These are phyloP conservation scores for Characodon lateralis DNA, from an alignment of 2,797 vertebrate genomes.

Conservation along the genomic window DNA sequence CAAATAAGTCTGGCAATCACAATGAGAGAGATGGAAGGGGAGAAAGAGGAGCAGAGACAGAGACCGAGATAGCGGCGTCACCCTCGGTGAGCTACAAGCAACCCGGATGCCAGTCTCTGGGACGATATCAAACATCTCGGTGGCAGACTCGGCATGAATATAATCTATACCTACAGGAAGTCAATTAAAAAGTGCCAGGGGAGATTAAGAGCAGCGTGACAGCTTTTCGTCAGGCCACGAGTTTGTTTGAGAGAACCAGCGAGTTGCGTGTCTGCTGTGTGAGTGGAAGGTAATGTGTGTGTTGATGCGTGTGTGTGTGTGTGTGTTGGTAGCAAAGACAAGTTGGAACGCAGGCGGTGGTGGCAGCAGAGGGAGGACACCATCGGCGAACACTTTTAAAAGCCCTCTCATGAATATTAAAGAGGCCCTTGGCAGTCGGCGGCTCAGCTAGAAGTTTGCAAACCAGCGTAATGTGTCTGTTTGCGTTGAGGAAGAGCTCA, in stretches of 20 bases:
- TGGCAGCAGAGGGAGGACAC: slow-evolving; percentile 52
- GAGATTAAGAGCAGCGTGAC: slow-evolving; percentile 93
- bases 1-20: slow-evolving; percentile 75
- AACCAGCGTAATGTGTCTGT: slow-evolving; percentile 92
- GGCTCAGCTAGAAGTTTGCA: slow-evolving; percentile 90
- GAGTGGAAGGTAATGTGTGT: slow-evolving; percentile 56
- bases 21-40: slow-evolving; percentile 35
- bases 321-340: slow-evolving; percentile 49
- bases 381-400: slow-evolving; percentile 86
- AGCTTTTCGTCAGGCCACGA: slow-evolving; percentile 86
- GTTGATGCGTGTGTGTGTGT: slow-evolving; percentile 46
- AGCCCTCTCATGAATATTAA: slow-evolving; percentile 94
- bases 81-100: slow-evolving; percentile 68
- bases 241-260: slow-evolving; percentile 72
- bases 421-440: slow-evolving; percentile 88
- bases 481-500: slow-evolving; percentile 86
- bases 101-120: slow-evolving; percentile 78
- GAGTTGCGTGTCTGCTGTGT: slow-evolving; percentile 47
- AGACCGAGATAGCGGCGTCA: slow-evolving; percentile 58
- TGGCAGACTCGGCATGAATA: slow-evolving; percentile 88
- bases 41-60: slow-evolving; percentile 32
- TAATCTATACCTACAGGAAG: slow-evolving; percentile 93
- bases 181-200: slow-evolving; percentile 94
- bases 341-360: slow-evolving; percentile 40
- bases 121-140: slow-evolving; percentile 82